Evolutionary conservation across 2,888 invertebrate genomes (phyloP).

Genomic region (Patella caerulea): DNA sequence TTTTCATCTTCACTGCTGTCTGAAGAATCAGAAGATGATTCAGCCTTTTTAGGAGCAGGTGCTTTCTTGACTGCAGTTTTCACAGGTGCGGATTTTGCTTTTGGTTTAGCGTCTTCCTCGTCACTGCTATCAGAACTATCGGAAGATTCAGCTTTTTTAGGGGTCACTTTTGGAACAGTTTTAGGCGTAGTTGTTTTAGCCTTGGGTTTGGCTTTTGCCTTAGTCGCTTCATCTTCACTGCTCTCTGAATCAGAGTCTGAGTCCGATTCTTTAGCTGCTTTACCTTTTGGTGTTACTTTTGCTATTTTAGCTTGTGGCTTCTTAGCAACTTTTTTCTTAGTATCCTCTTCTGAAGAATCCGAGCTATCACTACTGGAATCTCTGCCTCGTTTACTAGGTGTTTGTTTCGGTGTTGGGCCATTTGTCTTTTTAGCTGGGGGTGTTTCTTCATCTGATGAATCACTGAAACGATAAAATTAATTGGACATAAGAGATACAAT

Average conservation of each 20-base stretch:
- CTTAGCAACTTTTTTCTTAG: background rate
- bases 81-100: background rate
- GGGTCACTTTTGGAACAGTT: constrained; percentile 4
- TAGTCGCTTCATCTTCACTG: constrained; percentile 27
- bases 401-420: background rate
- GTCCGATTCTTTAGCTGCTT: background rate
- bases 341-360: background rate
- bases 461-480: background rate
- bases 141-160: constrained; percentile 32
- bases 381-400: too few relatives aligned
- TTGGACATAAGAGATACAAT: background rate
- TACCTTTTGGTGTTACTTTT: background rate
- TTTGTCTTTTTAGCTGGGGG: background rate
- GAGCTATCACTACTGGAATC: background rate
- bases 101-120: constrained; percentile 16
- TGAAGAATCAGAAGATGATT: constrained; percentile 27
- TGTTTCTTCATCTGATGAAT: background rate
- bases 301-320: background rate
- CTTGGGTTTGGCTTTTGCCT: constrained; percentile 12
- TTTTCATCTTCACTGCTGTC: constrained; percentile 22
- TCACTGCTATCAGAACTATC: constrained; percentile 37
- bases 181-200: background rate
- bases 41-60: constrained; percentile 16
- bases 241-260: background rate
- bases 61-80: background rate